Evolutionary conservation across 2,888 invertebrate species (phyloP), one percentile per base, ranked within the genome.

Genomic region (Choristoneura rosaceana): DNA sequence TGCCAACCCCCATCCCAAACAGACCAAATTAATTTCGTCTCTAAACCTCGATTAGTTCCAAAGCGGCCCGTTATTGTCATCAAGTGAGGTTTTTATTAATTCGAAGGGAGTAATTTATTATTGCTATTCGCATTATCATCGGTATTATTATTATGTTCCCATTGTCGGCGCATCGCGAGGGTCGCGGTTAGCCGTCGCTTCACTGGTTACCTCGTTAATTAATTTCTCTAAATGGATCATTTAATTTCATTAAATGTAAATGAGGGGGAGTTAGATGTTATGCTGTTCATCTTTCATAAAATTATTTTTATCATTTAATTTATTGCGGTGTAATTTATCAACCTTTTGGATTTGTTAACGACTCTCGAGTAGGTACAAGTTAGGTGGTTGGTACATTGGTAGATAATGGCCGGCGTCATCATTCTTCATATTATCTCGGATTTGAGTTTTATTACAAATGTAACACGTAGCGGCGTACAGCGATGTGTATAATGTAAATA

Each of bases 161-260:
- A 86, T 89, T 89, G 89, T 89, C 78, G 74, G 76, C 74, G 62
- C 71, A 55, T 55, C 55, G 55, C 78, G 73, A 79, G 84, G 83
- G 85, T 79, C 82, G 87, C 84, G 86, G 87, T 84, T 84, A 86
- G 84, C 87, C 85, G 84, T 85, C 93, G 94, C 88, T 90, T 87
- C 93, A 92, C 89, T 91, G 94, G 86, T 81, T 89, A 88, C 86
- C 88, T 91, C 89, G 85, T 93, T 94, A 94, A 93, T 94, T 94
- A 94, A 92, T 93, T 91, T 93, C 88, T 90, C 81, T 91, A 92
- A 93, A 93, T 92, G 94, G 87, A 92, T 94, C 93, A 94, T 94
- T 93, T 93, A 94, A 93, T 94, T 93, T 93, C 86, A 94, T 93
- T 91, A 91, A 93, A 93, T 94, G 90, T 90, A 93, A 94, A 93